Percentiles rank a stretch among this genome's conserved stretches.
Evolutionary conservation across 1,140 invertebrate genomes (phyloP).

Genomic region (Dryas iulia): DNA sequence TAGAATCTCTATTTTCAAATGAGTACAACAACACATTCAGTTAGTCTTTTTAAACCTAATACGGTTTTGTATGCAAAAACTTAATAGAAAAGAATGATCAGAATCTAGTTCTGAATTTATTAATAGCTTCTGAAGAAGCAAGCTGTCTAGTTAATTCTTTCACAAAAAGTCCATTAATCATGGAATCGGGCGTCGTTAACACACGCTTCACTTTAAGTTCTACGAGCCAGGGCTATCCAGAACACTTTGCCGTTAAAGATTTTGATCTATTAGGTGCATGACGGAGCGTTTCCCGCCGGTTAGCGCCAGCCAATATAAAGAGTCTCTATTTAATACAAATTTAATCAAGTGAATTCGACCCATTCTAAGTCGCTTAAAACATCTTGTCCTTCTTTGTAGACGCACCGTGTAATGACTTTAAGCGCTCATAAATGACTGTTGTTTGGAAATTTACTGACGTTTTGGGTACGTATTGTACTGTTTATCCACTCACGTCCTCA

Average conservation of each 20-base stretch:
- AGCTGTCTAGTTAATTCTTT: slow-evolving; percentile 50
- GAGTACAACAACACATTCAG: neutral
- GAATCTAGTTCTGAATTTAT: slow-evolving; percentile 33
- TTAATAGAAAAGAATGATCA: slow-evolving; percentile 21
- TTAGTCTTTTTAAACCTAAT: neutral
- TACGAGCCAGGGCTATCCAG: slow-evolving; percentile 60
- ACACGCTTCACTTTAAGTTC: slow-evolving; percentile 62
- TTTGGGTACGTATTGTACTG: slow-evolving; percentile 59
- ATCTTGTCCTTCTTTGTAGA: slow-evolving; percentile 63
- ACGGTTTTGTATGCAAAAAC: slow-evolving; percentile 14
- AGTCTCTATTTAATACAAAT: slow-evolving; percentile 75
- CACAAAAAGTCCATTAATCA: slow-evolving; percentile 72
- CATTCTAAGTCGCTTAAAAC: slow-evolving; percentile 64
- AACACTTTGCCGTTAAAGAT: slow-evolving; percentile 66
- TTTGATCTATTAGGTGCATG: slow-evolving; percentile 76
- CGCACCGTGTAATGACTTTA: slow-evolving; percentile 73
- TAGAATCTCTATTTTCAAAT: neutral
- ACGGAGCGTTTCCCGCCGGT: slow-evolving; percentile 54
- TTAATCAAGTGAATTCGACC: slow-evolving; percentile 71
- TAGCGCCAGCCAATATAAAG: slow-evolving; percentile 72
- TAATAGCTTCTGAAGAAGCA: slow-evolving; percentile 63
- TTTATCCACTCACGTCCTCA: slow-evolving; percentile 49
- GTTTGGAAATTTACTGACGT: slow-evolving; percentile 66
- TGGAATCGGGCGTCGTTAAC: slow-evolving; percentile 72
- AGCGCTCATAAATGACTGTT: slow-evolving; percentile 68